phyloP scores from a whole-genome alignment of 2,113 vertebrate genomes.

The Eulemur macaco region DNA sequence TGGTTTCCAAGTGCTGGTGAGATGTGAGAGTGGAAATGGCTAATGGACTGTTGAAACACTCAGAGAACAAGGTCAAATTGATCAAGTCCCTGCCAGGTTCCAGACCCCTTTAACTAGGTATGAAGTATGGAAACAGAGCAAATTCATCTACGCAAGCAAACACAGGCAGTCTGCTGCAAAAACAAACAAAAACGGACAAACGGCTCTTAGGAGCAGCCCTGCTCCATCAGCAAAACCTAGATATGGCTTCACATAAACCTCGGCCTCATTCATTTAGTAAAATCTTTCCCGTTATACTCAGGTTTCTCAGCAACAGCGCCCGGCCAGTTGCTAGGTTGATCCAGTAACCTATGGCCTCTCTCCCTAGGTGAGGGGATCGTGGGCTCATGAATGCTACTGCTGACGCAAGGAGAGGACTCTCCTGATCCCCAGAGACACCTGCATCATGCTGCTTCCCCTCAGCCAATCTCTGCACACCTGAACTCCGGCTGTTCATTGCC shows the following conservation, averaged over 20 bases:
- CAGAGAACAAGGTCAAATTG: not conserved
- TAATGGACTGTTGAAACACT: not conserved
- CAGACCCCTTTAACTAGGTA: not conserved
- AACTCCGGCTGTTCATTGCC: accelerated
- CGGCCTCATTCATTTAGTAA: too few relatives aligned
- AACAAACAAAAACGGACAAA: too few relatives aligned
- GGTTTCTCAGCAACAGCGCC: not conserved
- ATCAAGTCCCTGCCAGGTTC: not conserved
- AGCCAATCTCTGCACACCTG: too few relatives aligned
- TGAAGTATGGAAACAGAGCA: not conserved
- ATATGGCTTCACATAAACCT: not conserved
- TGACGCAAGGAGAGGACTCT: accelerated
- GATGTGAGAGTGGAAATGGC: not conserved
- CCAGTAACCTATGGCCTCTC: not conserved
- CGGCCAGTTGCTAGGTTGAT: not conserved
- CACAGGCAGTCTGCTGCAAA: not conserved
- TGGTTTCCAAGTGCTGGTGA: not conserved
- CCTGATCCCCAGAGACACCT: accelerated
- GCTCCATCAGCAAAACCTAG: not conserved
- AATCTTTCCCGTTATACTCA: not conserved
- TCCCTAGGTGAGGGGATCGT: not conserved
- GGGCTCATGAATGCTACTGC: not conserved
- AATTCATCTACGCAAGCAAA: not conserved
- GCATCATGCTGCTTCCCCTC: accelerated
- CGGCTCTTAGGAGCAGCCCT: not conserved